phyloP scores from a whole-genome alignment of 1,140 invertebrate genomes.

The Diabrotica virgifera region DNA sequence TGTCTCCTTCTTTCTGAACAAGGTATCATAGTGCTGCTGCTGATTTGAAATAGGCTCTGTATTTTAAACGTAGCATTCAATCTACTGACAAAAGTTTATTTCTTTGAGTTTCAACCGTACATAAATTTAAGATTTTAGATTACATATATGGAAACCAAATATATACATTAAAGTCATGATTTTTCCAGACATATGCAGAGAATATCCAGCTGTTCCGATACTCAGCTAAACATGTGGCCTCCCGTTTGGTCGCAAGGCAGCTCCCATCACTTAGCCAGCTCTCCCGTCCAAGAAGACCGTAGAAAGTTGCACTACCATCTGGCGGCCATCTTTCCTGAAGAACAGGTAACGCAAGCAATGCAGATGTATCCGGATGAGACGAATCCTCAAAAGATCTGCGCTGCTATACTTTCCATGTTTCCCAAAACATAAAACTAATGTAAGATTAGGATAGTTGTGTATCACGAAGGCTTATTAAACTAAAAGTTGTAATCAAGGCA shows the following conservation, averaged over 20 bases:
- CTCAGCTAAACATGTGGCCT: conserved; percentile 59
- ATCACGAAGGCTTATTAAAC: no score
- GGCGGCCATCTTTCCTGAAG: conserved; percentile 82
- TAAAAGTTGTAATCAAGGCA: no score
- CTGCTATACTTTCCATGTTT: conserved; percentile 76
- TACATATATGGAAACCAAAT: no score
- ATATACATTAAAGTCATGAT: background rate
- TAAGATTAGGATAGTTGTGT: no score
- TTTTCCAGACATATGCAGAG: conserved; percentile 49
- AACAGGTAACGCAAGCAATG: conserved; percentile 82
- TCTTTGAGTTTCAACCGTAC: no score
- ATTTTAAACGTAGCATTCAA: no score
- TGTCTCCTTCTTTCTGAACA: no score
- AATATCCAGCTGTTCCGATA: conserved; percentile 61
- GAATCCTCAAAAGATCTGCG: conserved; percentile 84
- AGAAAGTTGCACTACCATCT: conserved; percentile 79
- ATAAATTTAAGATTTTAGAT: no score
- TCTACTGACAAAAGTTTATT: no score
- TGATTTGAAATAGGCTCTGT: no score
- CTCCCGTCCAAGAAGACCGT: conserved; percentile 63
- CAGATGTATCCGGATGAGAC: conserved; percentile 81
- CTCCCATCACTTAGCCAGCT: conserved; percentile 48
- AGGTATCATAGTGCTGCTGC: no score
- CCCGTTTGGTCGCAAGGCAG: conserved; percentile 31
- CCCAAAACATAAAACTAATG: conserved; percentile 50